A percentile compares a stretch with the other conserved stretches of the same genome.
phyloP scores from a whole-genome alignment of 37 sponge, comb jelly and placozoan species.

The Chondrilla cf. caribensis region DNA sequence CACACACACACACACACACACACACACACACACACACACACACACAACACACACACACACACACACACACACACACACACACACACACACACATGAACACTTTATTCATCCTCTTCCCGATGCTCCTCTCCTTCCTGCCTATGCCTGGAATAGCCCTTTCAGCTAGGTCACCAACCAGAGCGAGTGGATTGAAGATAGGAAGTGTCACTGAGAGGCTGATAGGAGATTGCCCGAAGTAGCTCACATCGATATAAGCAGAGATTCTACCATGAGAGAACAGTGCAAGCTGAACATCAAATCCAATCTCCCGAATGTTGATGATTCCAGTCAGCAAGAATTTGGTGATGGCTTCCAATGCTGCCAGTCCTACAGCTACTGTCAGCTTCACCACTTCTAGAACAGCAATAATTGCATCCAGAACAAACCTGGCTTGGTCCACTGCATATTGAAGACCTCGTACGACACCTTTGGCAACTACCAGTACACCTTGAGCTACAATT shows the following conservation, averaged over 20 bases:
- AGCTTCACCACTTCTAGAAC: background rate
- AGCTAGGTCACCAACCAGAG: slow-evolving; percentile 2
- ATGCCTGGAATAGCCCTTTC: background rate
- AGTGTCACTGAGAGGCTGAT: background rate
- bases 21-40: too few species aligned
- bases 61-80: too few species aligned
- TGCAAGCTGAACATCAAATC: slow-evolving; percentile 14
- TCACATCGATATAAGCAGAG: background rate
- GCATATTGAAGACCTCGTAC: background rate
- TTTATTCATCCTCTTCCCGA: background rate
- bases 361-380: background rate
- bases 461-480: background rate
- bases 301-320: slow-evolving; percentile 18
- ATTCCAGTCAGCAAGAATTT: slow-evolving; percentile 13
- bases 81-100: background rate
- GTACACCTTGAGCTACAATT: background rate
- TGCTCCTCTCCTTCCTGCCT: background rate
- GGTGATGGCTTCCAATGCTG: background rate
- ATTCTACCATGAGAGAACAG: background rate
- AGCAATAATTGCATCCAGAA: slow-evolving; percentile 9
- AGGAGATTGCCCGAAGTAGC: background rate
- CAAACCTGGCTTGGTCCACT: background rate
- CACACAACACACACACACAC: too few species aligned
- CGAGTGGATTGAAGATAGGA: slow-evolving; percentile 1
- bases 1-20: too few species aligned